Evolutionary conservation across 2,797 vertebrate genomes (phyloP), one percentile per base, ranked within the genome.

Genomic region (Sparidentex hasta): DNA sequence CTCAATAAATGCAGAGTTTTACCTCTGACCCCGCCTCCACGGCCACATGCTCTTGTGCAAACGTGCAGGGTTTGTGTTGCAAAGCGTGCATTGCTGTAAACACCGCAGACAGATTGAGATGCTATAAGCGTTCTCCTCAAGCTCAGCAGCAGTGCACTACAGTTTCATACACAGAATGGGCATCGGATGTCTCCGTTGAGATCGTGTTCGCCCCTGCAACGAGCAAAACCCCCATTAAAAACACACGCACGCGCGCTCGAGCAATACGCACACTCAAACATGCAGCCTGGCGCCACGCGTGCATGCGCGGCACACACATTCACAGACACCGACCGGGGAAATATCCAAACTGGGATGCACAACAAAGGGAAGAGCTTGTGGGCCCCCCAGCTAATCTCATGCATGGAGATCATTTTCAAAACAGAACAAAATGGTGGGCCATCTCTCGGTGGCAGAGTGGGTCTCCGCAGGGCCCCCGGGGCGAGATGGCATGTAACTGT

Each of bases 401-500:
- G 89, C 93, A 87, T 83, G 71, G 88, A 89, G 93, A 94, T 94
- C 77, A 89, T 93, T 93, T 95, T 92, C 91, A 91, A 92, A 91
- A 90, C 81, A 90, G 86, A 91, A 92, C 92, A 91, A 93, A 93
- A 90, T 89, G 91, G 91, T 91, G 88, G 86, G 76, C 86, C 85
- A 88, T 93, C 88, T 90, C 84, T 89, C 76, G 33, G 74, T 88
- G 81, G 89, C 87, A 88, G 92, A 93, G 85, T 84, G 88, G 91
- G 90, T 93, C 88, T 92, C 84, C 44, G 29, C 86, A 84, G 81
- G 91, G 92, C 86, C 91, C 92, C 90, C 65, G 17, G 80, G 90
- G 90, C 89, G 38, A 84, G 88, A 90, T 93, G 92, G 91, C 92
- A 93, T 94, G 92, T 94, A 94, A 95, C 93, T 89, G 92, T 94